Base-by-base conservation (phyloP, 2,797 vertebrate species). In the Phataginus tetradactyla region DNA sequence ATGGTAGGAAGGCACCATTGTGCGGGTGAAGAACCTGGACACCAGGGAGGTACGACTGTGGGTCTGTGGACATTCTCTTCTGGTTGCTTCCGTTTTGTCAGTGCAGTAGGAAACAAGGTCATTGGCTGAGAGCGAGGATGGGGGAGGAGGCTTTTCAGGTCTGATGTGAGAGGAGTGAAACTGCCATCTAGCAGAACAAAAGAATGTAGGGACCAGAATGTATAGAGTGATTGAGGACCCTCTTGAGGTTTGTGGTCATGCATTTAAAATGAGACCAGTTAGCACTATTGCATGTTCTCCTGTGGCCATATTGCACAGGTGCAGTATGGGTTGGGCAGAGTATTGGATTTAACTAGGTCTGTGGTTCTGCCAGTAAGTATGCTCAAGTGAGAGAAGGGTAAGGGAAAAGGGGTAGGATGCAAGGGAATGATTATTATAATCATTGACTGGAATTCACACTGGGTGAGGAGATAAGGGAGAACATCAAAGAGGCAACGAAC, bases 101-200 rank as follows among this genome's bases (percentile, higher is more conserved):
- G 93, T 55, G 69, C 94, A 74, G 69, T 61, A 87, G 93, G 89
- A 91, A 94, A 95, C 51, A 91, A 96, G 92, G 96, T 95, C 90
- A 81, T 37, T 77, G 53, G 61, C 95, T 85, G 51, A 75, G 57
- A 69, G 34, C 37, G 55, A 77, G 37, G 92, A 74, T 17, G 66
- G 64, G n/a, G 63, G 49, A 59, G 87, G 74, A 87, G 72, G 71
- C 15, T 53, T 51, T 68, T 18, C 4, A 14, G 68, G 39, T 61
- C 55, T 86, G 66, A 94, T 55, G 69, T 68, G 14, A 68, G 55
- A 63, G n/a, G 81, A 49, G 5, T 64, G 20, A 55, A 57, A 69
- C n/a, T 45, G 68, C 66, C 74, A 53, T 63, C 18, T 66, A 49
- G 45, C 94, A 79, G 29, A 95, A 42, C 77, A 29, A 18, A 77